Percentiles rank a stretch among this genome's conserved stretches.
phyloP scores from a whole-genome alignment of 2,888 invertebrate genomes.

The Tolmerus cingulatus region DNA sequence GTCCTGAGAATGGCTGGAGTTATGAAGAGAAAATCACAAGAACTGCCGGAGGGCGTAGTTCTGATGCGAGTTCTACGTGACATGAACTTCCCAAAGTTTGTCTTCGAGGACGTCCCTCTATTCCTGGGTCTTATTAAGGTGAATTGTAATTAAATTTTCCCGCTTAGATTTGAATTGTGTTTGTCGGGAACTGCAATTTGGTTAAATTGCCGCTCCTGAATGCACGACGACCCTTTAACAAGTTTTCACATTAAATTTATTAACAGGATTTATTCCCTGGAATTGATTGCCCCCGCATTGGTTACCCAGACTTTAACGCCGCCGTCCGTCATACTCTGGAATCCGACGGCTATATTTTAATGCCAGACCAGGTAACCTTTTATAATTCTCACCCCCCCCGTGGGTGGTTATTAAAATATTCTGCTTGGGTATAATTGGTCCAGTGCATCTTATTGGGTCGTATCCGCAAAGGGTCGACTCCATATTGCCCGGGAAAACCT shows the following conservation, averaged over 20 bases:
- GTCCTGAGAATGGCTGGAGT: slow-evolving; percentile 92
- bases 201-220: neutral
- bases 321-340: slow-evolving; percentile 76
- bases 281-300: slow-evolving; percentile 85
- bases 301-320: slow-evolving; percentile 85
- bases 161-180: slow-evolving; percentile 11
- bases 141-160: slow-evolving; percentile 40
- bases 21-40: slow-evolving; percentile 78
- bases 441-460: neutral
- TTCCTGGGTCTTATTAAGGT: slow-evolving; percentile 84
- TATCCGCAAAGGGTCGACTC: neutral
- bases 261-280: slow-evolving; percentile 86
- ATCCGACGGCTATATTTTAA: slow-evolving; percentile 73
- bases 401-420: neutral
- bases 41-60: slow-evolving; percentile 84
- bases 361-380: slow-evolving; percentile 74
- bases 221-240: neutral
- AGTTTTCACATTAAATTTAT: neutral
- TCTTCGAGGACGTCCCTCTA: slow-evolving; percentile 88
- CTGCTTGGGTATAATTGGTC: neutral
- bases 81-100: slow-evolving; percentile 93
- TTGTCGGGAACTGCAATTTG: neutral
- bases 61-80: slow-evolving; percentile 90
- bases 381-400: neutral
- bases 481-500: neutral